Conservation (phyloP, 2,888 invertebrate genomes). For the Adela reaumurella region DNA sequence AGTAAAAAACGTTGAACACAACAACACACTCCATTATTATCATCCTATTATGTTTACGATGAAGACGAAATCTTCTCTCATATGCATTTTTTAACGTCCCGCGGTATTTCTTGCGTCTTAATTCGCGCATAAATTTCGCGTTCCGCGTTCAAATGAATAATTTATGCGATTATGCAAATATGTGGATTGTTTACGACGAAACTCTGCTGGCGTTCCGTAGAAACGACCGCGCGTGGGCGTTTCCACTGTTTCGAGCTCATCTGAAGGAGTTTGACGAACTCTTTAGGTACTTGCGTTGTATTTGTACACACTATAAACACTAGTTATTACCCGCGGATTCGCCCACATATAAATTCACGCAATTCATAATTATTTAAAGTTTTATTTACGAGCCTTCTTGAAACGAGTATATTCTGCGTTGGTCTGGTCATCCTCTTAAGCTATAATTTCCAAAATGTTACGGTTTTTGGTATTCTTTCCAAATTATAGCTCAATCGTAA, state of each 20-base stretch:
- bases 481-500: too few species aligned
- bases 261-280: constrained; percentile 6
- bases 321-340: too few species aligned
- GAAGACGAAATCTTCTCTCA: constrained; percentile 21
- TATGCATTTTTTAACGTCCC: constrained; percentile 22
- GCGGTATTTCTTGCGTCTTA: background rate
- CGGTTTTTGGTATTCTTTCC: too few species aligned
- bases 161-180: constrained; percentile 46
- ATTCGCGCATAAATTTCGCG: background rate
- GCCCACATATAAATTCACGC: too few species aligned
- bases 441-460: too few species aligned
- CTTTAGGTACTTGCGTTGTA: constrained; percentile 3
- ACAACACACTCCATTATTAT: constrained; percentile 19
- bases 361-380: too few species aligned
- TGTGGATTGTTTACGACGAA: constrained; percentile 35
- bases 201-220: constrained; percentile 49
- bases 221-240: constrained; percentile 14
- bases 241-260: constrained; percentile 13
- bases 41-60: constrained; percentile 21
- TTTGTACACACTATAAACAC: too few species aligned
- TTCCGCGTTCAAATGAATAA: constrained; percentile 27
- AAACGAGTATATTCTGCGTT: too few species aligned
- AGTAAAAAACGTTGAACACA: constrained; percentile 10
- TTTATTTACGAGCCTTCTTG: too few species aligned
- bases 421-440: too few species aligned